phyloP scores from a whole-genome alignment of 2,888 invertebrate species.

The Stenchaetothrips biformis region DNA sequence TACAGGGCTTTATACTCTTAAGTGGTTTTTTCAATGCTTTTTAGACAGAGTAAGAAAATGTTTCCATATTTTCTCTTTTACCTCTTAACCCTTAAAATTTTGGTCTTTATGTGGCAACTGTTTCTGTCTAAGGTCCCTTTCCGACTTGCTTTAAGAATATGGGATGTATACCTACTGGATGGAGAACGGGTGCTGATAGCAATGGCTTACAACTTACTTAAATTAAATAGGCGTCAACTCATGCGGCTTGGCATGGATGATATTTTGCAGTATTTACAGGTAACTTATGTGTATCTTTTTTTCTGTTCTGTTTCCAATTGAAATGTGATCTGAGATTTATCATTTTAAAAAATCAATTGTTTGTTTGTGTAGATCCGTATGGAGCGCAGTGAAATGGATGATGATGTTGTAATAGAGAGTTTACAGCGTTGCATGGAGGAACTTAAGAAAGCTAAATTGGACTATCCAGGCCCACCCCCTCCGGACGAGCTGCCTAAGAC shows the following conservation, averaged over 20 bases:
- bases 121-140: constrained; percentile 67
- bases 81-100: constrained; percentile 27
- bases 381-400: constrained; percentile 88
- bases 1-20: constrained; percentile 92
- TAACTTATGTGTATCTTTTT: constrained; percentile 43
- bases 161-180: constrained; percentile 95
- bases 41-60: constrained; percentile 77
- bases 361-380: constrained; percentile 49
- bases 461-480: constrained; percentile 73
- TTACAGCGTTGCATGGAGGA: constrained; percentile 85
- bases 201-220: constrained; percentile 93
- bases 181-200: constrained; percentile 91
- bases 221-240: constrained; percentile 81
- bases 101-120: constrained; percentile 5
- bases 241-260: constrained; percentile 81
- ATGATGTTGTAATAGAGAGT: constrained; percentile 82
- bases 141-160: constrained; percentile 86
- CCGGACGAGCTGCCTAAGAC: constrained; percentile 75
- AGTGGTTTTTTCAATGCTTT: constrained; percentile 99
- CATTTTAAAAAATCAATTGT: constrained; percentile 10
- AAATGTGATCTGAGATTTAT: constrained; percentile 12
- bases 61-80: constrained; percentile 36
- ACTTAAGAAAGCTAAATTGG: constrained; percentile 75
- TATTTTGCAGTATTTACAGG: constrained; percentile 79
- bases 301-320: constrained; percentile 40